Evolutionary conservation across 2,797 vertebrate species (phyloP).

Genomic region (Acipenser oxyrinchus): DNA sequence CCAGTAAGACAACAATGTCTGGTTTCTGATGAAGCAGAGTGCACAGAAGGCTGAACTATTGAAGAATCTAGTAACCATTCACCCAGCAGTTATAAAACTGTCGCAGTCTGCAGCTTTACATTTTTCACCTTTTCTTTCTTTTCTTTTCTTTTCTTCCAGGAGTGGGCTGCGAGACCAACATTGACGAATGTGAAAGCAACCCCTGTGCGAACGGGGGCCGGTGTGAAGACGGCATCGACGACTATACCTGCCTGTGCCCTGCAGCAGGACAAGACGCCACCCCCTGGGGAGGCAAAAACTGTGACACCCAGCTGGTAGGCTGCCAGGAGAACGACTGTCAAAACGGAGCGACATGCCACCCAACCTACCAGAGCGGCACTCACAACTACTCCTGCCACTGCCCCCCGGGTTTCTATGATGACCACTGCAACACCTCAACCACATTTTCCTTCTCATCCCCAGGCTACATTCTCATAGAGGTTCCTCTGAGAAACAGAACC

Average conservation of each 20-base stretch:
- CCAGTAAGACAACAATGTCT: too few relatives aligned
- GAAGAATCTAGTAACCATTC: too few relatives aligned
- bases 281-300: conserved; percentile 79
- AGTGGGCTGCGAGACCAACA: conserved; percentile 70
- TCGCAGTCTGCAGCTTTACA: too few relatives aligned
- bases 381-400: conserved; percentile 75
- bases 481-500: conserved; percentile 38
- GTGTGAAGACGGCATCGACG: conserved; percentile 68
- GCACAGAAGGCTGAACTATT: too few relatives aligned
- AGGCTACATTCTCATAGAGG: conserved; percentile 53
- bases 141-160: conserved; percentile 49
- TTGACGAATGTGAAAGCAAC: conserved; percentile 76
- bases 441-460: conserved; percentile 74
- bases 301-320: conserved; percentile 68
- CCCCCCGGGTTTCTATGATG: conserved; percentile 68
- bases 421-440: conserved; percentile 68
- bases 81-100: too few relatives aligned
- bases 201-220: conserved; percentile 80
- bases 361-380: conserved; percentile 28
- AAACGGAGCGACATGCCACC: conserved; percentile 65
- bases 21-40: too few relatives aligned
- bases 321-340: conserved; percentile 72
- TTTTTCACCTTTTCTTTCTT: not conserved
- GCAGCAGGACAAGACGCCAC: conserved; percentile 40
- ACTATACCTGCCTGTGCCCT: conserved; percentile 74